A percentile compares a stretch with the other conserved stretches of the same genome.
Evolutionary conservation across 2,888 invertebrate species (phyloP).

Genomic region (Lycia hirtaria): DNA sequence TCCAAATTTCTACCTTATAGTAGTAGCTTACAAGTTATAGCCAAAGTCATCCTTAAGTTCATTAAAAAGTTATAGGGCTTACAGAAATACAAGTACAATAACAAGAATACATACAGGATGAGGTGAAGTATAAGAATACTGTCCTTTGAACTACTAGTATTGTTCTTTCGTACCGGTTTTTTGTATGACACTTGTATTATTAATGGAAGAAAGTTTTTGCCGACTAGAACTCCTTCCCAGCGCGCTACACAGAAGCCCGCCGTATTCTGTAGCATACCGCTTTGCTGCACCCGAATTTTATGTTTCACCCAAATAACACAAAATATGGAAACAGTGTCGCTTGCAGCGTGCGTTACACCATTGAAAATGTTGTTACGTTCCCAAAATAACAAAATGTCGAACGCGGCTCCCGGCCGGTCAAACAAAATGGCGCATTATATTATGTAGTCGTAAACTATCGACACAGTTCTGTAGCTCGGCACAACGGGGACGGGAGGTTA

Average conservation of each 20-base stretch:
- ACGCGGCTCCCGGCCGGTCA: slow-evolving; percentile 4
- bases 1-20: too few species aligned
- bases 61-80: too few species aligned
- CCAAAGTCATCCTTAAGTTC: too few species aligned
- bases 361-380: slow-evolving; percentile 6
- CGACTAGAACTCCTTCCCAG: not conserved
- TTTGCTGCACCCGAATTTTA: not conserved
- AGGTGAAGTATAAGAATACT: too few species aligned
- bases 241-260: not conserved
- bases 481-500: slow-evolving; percentile 59
- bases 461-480: slow-evolving; percentile 48
- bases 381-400: slow-evolving; percentile 29
- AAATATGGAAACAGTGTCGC: not conserved
- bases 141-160: too few species aligned
- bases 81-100: too few species aligned
- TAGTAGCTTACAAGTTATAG: too few species aligned
- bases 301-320: not conserved
- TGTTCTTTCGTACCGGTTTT: too few species aligned
- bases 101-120: too few species aligned
- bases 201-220: too few species aligned
- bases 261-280: too few species aligned
- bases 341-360: slow-evolving; percentile 2
- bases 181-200: too few species aligned
- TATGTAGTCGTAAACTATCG: slow-evolving; percentile 52
- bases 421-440: slow-evolving; percentile 34